Evolutionary conservation across 2,113 vertebrate genomes (phyloP), one percentile per base, ranked within the genome.

Genomic region (Brienomyrus brachyistius): DNA sequence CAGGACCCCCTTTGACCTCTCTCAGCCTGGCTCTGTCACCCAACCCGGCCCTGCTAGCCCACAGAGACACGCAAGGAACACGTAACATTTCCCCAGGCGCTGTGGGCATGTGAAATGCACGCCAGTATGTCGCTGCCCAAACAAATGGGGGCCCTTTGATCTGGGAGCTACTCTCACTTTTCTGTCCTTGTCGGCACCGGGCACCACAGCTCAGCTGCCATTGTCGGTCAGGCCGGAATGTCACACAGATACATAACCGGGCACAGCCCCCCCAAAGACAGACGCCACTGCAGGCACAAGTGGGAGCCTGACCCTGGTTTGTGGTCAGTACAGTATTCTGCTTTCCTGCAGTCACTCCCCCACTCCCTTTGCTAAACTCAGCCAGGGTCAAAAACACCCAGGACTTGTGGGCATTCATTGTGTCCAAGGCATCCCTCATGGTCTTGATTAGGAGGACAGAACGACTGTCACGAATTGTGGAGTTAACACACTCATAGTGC

Each of bases 291-390:
- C 82, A 23, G 43, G 40, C 17, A 47, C 40, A 84, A 5, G 45
- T 8, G 82, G 82, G 7, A 47, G 2, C 31, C 84, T 91, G 91
- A 92, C 15, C 31, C 48, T 31, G n/a, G 27, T 15, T 51, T 87
- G 31, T 52, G 91, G 87, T 92, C 87, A 51, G 9, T 10, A 74
- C n/a, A 85, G 13, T 51, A 50, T 70, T 87, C 35, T 15, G 19
- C 62, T 87, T 80, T 90, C 90, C 56, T 62, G 1, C 50, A 88
- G 91, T 92, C 94, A 92, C 92, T 92, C 93, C 94, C 95, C 93
- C 94, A 95, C 94, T 6, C 50, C 48, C 95, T 10, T 48, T 13
- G 91, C 93, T 94, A 94, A 93, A 95, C 92, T 91, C 92, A 92
- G 91, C 91, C 86, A 19, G 13, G 70, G 92, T 90, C 5, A 10